Conservation (phyloP, 2,113 vertebrate species). For the Calyptomena viridis region DNA sequence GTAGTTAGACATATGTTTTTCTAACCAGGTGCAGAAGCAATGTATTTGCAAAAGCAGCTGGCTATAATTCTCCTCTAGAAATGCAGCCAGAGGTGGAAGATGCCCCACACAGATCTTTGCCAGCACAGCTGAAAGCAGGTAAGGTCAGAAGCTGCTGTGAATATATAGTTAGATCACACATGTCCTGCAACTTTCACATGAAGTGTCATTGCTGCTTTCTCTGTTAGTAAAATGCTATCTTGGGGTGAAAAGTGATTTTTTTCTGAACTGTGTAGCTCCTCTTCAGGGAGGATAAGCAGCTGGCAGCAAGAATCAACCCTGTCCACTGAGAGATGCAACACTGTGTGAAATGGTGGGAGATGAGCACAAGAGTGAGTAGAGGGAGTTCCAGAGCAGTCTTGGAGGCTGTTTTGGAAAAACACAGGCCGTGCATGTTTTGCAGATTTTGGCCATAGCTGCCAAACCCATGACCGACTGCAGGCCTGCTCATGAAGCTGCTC, state of each 20-base stretch:
- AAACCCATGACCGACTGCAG: background rate
- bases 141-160: background rate
- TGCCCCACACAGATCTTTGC: accelerated
- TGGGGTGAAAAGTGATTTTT: background rate
- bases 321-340: background rate
- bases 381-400: background rate
- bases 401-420: background rate
- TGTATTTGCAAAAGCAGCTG: background rate
- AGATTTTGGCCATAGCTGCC: background rate
- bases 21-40: background rate
- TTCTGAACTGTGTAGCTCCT: background rate
- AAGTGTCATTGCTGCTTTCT: background rate
- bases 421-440: accelerated
- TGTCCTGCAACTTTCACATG: background rate
- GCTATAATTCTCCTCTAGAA: background rate
- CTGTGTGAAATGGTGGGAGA: accelerated
- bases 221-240: background rate
- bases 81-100: background rate
- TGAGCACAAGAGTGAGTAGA: accelerated
- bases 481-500: background rate
- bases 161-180: background rate
- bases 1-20: background rate
- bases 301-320: background rate
- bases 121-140: background rate
- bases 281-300: background rate